Evolutionary conservation across 2,797 vertebrate genomes (phyloP).

Genomic region (Taenioides sp.): DNA sequence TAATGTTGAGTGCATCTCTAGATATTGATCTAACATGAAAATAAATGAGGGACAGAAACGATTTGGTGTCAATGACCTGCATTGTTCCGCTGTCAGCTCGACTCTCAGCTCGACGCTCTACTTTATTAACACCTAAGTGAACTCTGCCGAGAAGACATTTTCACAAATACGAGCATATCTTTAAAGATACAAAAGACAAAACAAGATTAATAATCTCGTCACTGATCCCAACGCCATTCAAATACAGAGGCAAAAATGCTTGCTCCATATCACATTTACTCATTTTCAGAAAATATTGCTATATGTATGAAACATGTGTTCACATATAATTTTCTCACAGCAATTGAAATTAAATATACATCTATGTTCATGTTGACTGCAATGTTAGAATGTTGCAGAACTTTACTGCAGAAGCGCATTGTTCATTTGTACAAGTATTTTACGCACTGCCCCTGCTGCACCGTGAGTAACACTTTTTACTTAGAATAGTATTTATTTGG

Average conservation of each 20-base stretch:
- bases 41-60: constrained; percentile 60
- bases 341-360: neutral
- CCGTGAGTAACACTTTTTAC: constrained; percentile 33
- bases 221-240: constrained; percentile 4
- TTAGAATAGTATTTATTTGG: constrained; percentile 82
- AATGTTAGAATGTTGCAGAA: neutral
- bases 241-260: neutral
- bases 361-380: neutral
- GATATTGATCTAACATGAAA: constrained; percentile 79
- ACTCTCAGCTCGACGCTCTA: constrained; percentile 33
- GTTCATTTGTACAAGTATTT: constrained; percentile 40
- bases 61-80: constrained; percentile 55
- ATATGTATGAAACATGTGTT: neutral
- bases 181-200: constrained; percentile 2
- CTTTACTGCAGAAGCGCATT: neutral
- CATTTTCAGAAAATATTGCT: neutral
- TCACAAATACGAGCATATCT: neutral
- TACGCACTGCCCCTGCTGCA: constrained; percentile 57
- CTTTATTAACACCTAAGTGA: constrained; percentile 52
- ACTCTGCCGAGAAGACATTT: constrained; percentile 18
- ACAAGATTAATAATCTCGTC: constrained; percentile 10
- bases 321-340: neutral
- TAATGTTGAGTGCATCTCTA: constrained; percentile 64
- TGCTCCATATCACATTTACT: neutral
- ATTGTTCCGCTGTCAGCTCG: constrained; percentile 53